Base-by-base conservation (phyloP, 2,888 invertebrate species). In the Sicus ferrugineus region DNA sequence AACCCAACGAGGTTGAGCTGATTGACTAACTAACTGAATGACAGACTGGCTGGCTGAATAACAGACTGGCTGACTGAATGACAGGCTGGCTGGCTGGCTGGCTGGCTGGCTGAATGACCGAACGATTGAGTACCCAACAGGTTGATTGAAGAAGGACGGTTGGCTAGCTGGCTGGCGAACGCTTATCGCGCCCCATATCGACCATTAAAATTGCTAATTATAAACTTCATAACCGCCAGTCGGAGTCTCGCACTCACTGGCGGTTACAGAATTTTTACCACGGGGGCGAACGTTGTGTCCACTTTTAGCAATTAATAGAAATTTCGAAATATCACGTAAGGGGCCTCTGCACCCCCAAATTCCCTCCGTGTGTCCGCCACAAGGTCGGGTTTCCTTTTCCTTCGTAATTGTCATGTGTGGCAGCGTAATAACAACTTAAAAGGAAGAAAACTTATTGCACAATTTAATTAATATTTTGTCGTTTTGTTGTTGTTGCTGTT, bases 321-420 rank as follows among this genome's bases (percentile, higher is more conserved):
- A n/a, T n/a, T n/a, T n/a, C n/a, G n/a, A n/a, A n/a, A n/a, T n/a
- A n/a, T n/a, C n/a, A n/a, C n/a, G n/a, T n/a, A n/a, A n/a, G n/a
- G n/a, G n/a, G n/a, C 56, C 16, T 14, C 28, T 26, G 4, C 56
- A 26, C 26, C 28, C 26, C 59, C 59, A 59, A 3, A 23, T 31
- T 31, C 7, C 42, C n/a, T 46, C 4, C 46, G 46, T 9, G n/a
- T 46, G 14, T 38, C 14, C 38, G 14, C n/a, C n/a, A 19, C 28
- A 68, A 68, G 68, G 69, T 69, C 59, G 68, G 61, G 59, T 65
- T 23, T 68, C 52, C 54, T 64, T 2, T 54, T 74, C 71, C 77
- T 78, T 79, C 76, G 78, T 75, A 76, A 59, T 63, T 65, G 66
- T 68, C 73, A 70, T 59, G 69, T 71, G 69, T 61, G 54, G 48